Conservation (phyloP, 2,797 vertebrate genomes). For the Bryconaethiops microstoma region DNA sequence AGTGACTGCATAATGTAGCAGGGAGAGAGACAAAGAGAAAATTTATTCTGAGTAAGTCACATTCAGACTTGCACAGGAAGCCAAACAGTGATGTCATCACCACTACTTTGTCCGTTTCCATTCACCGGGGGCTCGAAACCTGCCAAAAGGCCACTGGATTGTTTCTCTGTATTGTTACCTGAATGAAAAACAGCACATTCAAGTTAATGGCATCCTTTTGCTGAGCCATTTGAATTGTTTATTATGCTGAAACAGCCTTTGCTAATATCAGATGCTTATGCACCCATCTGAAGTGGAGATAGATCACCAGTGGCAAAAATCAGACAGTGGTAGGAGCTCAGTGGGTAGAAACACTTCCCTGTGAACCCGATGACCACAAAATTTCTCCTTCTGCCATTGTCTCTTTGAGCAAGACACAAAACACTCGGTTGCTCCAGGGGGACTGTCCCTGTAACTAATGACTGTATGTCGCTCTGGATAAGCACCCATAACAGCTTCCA, state of each 20-base stretch:
- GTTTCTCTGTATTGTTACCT: constrained; percentile 14
- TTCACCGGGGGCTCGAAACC: background rate
- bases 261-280: constrained; percentile 5
- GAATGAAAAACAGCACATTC: constrained; percentile 5
- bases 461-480: too few relatives aligned
- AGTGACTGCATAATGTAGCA: constrained; percentile 31
- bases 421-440: too few relatives aligned
- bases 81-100: constrained; percentile 70
- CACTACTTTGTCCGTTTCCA: constrained; percentile 27
- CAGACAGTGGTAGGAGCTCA: too few relatives aligned
- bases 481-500: too few relatives aligned
- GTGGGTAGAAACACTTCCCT: too few relatives aligned
- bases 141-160: background rate
- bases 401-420: too few relatives aligned
- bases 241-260: background rate
- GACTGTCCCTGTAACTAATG: too few relatives aligned
- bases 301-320: constrained; percentile 16
- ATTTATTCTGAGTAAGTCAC: constrained; percentile 38
- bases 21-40: constrained; percentile 32
- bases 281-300: background rate
- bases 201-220: background rate
- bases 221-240: constrained; percentile 13
- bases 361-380: too few relatives aligned
- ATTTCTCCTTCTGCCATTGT: too few relatives aligned
- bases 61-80: constrained; percentile 57